Evolutionary conservation across 2,888 invertebrate genomes (phyloP).

Genomic region (Perdita meconis): DNA sequence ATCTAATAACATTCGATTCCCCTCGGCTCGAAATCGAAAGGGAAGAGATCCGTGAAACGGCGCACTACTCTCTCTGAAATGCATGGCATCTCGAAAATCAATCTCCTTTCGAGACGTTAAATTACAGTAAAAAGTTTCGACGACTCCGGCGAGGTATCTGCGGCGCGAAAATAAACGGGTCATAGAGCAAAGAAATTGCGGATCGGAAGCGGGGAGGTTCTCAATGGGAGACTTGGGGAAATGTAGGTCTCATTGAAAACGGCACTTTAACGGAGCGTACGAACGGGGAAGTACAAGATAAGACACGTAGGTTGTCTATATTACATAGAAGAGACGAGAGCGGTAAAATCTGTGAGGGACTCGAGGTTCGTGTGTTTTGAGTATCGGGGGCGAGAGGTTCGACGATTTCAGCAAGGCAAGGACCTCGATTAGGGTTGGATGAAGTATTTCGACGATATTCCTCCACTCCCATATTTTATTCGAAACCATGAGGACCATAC

Average conservation of each 20-base stretch:
- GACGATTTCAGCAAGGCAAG: too few relatives aligned
- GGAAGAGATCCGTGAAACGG: too few relatives aligned
- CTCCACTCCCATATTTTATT: too few relatives aligned
- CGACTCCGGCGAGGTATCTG: not conserved
- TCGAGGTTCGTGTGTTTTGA: too few relatives aligned
- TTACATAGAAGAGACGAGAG: too few relatives aligned
- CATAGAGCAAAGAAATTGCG: constrained; percentile 39
- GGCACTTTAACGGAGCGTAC: constrained; percentile 23
- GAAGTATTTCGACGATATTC: too few relatives aligned
- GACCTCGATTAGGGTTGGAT: too few relatives aligned
- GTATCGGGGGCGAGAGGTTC: too few relatives aligned
- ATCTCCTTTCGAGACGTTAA: not conserved
- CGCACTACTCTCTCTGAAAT: not conserved
- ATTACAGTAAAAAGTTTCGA: not conserved
- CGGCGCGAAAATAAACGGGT: constrained; percentile 31
- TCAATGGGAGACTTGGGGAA: constrained; percentile 25
- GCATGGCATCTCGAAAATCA: not conserved
- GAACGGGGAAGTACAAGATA: constrained; percentile 37
- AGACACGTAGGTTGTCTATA: constrained; percentile 55
- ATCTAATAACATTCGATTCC: too few relatives aligned
- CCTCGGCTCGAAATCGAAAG: too few relatives aligned
- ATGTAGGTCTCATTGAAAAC: constrained; percentile 49
- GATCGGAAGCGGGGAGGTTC: constrained; percentile 1
- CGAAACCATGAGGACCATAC: too few relatives aligned
- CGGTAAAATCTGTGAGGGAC: too few relatives aligned